Evolutionary conservation across 1,140 invertebrate genomes (phyloP), one percentile per base, ranked within the genome.

Genomic region (Piezodorus guildinii): DNA sequence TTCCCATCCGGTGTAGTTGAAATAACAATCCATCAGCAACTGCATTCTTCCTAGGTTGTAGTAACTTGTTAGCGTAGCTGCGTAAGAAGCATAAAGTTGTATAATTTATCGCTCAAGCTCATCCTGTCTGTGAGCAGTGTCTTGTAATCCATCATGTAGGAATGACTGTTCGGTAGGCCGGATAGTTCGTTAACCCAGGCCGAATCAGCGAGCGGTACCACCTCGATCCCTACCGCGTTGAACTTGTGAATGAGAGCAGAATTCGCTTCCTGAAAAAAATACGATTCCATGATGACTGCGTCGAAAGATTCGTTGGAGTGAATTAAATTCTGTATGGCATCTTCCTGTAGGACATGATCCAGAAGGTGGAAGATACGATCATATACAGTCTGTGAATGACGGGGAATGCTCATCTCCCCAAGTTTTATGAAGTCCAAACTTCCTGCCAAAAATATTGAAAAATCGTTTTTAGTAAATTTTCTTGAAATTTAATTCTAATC

Each of bases 231-330:
- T 25, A 65, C 67, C 12, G 68, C 71, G 23, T 69, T 66, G 54
- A 70, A 69, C 62, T 70, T 71, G 64, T 71, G 67, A 5, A 66
- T 63, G n/a, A 70, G 65, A 3, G 70, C 68, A 17, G 71, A 58
- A 14, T 67, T 66, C 34, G 68, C 69, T 56, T 72, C 71, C 62
- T 72, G 72, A 58, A 60, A 23, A 30, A 71, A 71, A 27, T 71
- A 70, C 4, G 64, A 16, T 19, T 74, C 73, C n/a, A 74, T 56
- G 16, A 74, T 68, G 17, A 73, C 69, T 15, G 72, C 60, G 64
- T 75, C 74, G 27, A 72, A 73, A 23, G 69, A 66, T 54, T 63
- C 62, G 23, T 58, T 23, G 4, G 54, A 58, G 19, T 58, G 19
- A 6, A 58, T 58, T 6, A 58, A 23, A 3, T 58, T 6, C 10